Percentiles rank a stretch among this genome's conserved stretches.
Evolutionary conservation across 1,140 invertebrate species (phyloP).

Genomic region (Drosophila varians): DNA sequence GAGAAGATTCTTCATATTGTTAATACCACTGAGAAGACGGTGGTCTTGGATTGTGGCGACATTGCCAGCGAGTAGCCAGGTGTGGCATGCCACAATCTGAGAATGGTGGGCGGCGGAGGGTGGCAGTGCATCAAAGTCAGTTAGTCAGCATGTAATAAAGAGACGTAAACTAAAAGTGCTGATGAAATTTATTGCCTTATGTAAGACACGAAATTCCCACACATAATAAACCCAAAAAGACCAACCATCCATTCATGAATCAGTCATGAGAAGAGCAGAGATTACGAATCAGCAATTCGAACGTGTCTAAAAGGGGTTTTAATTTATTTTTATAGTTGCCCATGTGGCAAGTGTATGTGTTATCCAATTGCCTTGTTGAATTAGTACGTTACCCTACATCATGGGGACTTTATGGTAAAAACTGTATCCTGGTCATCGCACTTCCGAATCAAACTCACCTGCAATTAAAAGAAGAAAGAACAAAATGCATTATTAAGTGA

Average conservation of each 20-base stretch:
- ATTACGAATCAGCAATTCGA: neutral
- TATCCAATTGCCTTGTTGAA: neutral
- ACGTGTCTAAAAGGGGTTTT: neutral
- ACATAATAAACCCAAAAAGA: neutral
- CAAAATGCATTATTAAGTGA: slow-evolving; percentile 52
- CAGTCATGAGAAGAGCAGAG: neutral
- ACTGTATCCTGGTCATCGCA: neutral
- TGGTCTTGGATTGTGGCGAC: too few relatives aligned
- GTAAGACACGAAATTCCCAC: slow-evolving; percentile 23
- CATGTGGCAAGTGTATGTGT: slow-evolving; percentile 1
- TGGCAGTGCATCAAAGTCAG: slow-evolving; percentile 7
- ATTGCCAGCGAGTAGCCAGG: neutral
- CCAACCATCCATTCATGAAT: slow-evolving; percentile 15
- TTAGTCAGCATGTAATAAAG: slow-evolving; percentile 25
- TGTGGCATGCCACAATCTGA: slow-evolving; percentile 18
- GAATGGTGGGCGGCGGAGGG: neutral
- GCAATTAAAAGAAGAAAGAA: slow-evolving; percentile 47
- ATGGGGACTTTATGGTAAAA: neutral
- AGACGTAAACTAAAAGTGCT: slow-evolving; percentile 29
- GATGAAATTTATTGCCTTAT: slow-evolving; percentile 23
- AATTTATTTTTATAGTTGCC: slow-evolving; percentile 8
- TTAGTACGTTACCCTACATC: slow-evolving; percentile 23
- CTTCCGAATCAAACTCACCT: slow-evolving; percentile 57
- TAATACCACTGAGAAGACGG: neutral
- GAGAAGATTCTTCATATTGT: neutral